Evolutionary conservation across 2,113 vertebrate genomes (phyloP).

Genomic region (Arvicanthis niloticus): DNA sequence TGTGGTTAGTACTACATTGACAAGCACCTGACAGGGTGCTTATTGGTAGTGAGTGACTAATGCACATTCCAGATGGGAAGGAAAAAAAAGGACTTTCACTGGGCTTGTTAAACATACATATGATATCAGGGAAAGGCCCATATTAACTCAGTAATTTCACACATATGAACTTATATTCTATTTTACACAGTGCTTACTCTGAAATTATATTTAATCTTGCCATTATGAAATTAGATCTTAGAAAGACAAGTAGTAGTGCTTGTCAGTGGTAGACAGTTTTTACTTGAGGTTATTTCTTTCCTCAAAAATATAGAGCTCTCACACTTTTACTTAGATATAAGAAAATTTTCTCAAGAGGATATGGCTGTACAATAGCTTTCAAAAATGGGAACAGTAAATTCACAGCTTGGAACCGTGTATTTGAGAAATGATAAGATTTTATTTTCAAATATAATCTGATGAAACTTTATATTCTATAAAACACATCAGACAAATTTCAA

Average conservation of each 20-base stretch:
- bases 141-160: background rate
- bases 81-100: background rate
- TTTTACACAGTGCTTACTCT: background rate
- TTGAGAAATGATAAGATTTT: background rate
- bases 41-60: background rate
- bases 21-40: background rate
- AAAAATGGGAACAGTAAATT: background rate
- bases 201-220: background rate
- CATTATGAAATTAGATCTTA: background rate
- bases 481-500: background rate
- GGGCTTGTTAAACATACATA: background rate
- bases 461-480: constrained; percentile 23
- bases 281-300: constrained; percentile 14
- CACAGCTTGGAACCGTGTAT: background rate
- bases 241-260: background rate
- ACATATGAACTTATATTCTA: background rate
- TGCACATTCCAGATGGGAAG: background rate
- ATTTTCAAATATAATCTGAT: background rate
- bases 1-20: background rate
- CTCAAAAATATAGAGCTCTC: background rate
- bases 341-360: background rate
- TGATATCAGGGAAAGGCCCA: background rate
- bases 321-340: background rate
- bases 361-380: background rate
- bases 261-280: background rate